Percentiles rank a stretch among this genome's conserved stretches.
These are phyloP conservation scores for Agonopterix arenella DNA, from an alignment of 2,888 invertebrate genomes.

Conservation along the genomic window DNA sequence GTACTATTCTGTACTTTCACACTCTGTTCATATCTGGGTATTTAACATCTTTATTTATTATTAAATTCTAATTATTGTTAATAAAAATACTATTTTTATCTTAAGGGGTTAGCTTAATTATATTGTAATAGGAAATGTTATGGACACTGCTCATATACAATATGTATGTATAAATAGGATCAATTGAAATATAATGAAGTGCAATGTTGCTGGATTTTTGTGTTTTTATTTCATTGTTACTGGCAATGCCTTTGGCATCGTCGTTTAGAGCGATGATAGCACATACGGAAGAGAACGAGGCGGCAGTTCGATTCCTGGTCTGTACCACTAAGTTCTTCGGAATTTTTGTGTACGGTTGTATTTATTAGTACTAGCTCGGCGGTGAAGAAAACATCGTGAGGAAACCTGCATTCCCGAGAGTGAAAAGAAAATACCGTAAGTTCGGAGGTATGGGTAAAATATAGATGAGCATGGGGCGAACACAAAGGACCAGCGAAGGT, in stretches of 20 bases:
- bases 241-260: not conserved
- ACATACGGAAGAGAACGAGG: no score
- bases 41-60: slow-evolving; percentile 57
- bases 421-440: no score
- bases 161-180: slow-evolving; percentile 59
- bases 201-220: slow-evolving; percentile 33
- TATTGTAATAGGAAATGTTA: slow-evolving; percentile 41
- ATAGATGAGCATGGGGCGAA: no score
- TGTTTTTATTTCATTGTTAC: slow-evolving; percentile 8
- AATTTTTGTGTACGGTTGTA: no score
- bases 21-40: slow-evolving; percentile 89
- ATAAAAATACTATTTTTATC: slow-evolving; percentile 19
- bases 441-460: no score
- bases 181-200: slow-evolving; percentile 59
- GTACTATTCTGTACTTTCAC: slow-evolving; percentile 88
- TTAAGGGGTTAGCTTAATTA: slow-evolving; percentile 40
- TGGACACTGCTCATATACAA: slow-evolving; percentile 45
- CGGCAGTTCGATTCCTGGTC: no score
- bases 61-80: slow-evolving; percentile 10
- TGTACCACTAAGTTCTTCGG: no score
- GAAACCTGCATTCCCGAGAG: no score
- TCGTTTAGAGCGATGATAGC: no score
- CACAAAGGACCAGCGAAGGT: no score
- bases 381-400: no score
- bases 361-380: no score